Conservation (phyloP, 2,888 invertebrate genomes). For the Lydus trimaculatus region DNA sequence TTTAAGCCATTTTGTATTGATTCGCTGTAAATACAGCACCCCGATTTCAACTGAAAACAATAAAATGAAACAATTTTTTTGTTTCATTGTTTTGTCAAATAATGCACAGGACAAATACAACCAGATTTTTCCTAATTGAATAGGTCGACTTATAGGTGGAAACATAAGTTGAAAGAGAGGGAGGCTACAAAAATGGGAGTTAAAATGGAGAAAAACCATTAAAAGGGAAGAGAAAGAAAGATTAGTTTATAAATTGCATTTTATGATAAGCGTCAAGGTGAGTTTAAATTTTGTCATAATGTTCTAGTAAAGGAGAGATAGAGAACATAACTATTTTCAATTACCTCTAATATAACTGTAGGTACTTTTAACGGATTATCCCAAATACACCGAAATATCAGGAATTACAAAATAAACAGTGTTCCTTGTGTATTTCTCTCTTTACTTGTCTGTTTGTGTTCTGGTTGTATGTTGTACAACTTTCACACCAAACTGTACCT, state of each 20-base stretch:
- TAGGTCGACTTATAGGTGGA: neutral
- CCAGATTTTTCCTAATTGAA: neutral
- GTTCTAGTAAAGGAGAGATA: neutral
- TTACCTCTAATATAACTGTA: neutral
- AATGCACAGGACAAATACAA: neutral
- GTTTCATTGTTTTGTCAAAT: too few species aligned
- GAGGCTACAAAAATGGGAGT: neutral
- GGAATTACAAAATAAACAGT: neutral
- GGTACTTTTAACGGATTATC: slow-evolving; percentile 10
- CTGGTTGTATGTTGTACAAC: neutral
- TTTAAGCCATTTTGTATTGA: too few species aligned
- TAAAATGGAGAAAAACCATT: neutral
- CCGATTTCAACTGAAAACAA: too few species aligned
- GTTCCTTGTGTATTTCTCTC: neutral
- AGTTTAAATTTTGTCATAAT: neutral
- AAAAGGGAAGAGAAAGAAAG: neutral
- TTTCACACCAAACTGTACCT: slow-evolving; percentile 3
- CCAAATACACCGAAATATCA: slow-evolving; percentile 4
- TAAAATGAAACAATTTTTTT: too few species aligned
- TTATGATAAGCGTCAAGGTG: neutral
- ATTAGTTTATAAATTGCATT: neutral
- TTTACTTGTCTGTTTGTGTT: neutral
- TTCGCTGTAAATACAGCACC: too few species aligned
- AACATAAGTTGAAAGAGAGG: neutral
- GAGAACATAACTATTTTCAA: slow-evolving; percentile 11